These are phyloP conservation scores for Halictus rubicundus DNA, from an alignment of 1,140 invertebrate genomes.

Conservation along the genomic window DNA sequence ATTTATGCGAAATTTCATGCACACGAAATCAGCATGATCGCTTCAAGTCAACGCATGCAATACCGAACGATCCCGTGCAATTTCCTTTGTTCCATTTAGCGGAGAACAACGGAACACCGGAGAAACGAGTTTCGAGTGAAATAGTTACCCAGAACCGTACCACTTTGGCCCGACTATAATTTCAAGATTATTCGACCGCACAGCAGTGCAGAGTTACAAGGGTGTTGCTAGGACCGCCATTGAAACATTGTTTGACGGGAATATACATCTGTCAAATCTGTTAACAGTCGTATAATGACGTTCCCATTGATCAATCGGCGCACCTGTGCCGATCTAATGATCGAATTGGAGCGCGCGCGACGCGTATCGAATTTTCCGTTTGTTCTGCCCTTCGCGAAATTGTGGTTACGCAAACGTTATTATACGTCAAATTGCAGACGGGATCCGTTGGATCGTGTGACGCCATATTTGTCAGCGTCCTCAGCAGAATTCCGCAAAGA, in stretches of 20 bases:
- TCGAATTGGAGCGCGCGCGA: background rate
- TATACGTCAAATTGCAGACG: background rate
- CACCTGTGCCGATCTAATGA: slow-evolving; percentile 10
- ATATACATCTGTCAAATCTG: slow-evolving; percentile 12
- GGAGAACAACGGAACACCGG: no score
- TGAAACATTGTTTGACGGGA: slow-evolving; percentile 13
- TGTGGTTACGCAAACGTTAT: background rate
- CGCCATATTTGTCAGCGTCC: background rate
- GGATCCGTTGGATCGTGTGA: background rate
- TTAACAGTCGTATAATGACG: slow-evolving; percentile 5
- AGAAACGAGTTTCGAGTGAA: background rate
- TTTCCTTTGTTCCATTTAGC: no score
- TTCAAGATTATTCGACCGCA: slow-evolving; percentile 2
- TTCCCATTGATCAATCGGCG: slow-evolving; percentile 12
- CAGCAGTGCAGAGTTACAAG: background rate
- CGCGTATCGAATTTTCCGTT: slow-evolving; percentile 25
- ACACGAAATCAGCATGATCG: no score
- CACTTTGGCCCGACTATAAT: background rate
- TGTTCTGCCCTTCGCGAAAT: background rate
- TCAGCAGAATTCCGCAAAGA: background rate
- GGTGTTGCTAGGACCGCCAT: background rate
- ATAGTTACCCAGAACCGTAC: background rate
- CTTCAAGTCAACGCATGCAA: no score
- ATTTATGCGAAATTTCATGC: no score
- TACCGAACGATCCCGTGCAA: no score